Base-by-base conservation (phyloP, 2,797 vertebrate genomes). In the Poeciliopsis paucimaculata region DNA sequence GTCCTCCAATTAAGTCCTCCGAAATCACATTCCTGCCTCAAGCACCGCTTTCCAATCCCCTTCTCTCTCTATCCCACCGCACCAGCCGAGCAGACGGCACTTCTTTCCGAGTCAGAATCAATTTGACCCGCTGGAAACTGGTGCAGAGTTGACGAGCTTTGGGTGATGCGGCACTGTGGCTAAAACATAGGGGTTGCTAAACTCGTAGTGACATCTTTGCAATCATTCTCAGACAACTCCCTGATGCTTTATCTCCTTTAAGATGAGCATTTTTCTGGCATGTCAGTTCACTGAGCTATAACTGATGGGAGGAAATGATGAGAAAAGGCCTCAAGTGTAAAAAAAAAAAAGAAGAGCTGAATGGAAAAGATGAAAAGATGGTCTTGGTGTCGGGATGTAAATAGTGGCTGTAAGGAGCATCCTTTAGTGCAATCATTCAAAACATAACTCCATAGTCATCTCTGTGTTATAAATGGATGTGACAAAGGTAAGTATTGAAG, bases 181-280 rank as follows among this genome's bases (percentile, higher is more conserved):
- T 87, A 76, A 81, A 82, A 78, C 72, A 28, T 60, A 64, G 70
- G 43, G 82, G 55, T 36, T 84, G 78, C 81, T 77, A 82, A 89
- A 90, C 39, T 43, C 62, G 62, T 36, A 71, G 74, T 86, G 86
- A 83, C 82, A 47, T 77, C 46, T 46, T 76, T 43, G 23, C 74
- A 79, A 76, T 82, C 72, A 66, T 76, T 75, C 77, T 86, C 75
- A 72, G 78, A 85, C 66, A 49, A 77, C 62, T 80, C 74, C 57
- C 80, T 28, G 81, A 83, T 76, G 82, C 78, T 87, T 83, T 45
- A 77, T 90, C 76, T 87, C 64, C 71, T 57, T 81, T 79, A 49
- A 80, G 77, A 81, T 77, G 78, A 86, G 73, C 77, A 71, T 85
- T 88, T 86, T 77, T 85, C 57, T 7, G 34, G 57, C 68, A 66